Conservation (phyloP, 2,888 invertebrate genomes). For the Congeria kusceri region DNA sequence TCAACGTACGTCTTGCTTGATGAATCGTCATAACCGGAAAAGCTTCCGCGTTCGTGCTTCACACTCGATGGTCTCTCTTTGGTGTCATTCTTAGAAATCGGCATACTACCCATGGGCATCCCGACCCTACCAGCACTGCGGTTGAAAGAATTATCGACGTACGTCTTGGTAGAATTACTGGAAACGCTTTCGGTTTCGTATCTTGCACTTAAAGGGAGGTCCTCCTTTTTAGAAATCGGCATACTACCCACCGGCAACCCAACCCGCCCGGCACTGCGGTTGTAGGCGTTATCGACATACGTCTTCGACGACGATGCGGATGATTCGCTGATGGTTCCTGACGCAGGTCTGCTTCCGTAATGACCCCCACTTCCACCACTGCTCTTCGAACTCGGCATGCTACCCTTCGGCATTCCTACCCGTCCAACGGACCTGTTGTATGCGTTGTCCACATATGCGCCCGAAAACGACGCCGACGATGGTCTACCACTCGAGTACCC, state of each 20-base stretch:
- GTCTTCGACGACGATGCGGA: no score
- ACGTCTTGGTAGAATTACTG: neutral
- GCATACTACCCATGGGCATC: conserved; percentile 41
- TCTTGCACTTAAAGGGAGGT: no score
- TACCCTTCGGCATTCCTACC: conserved; percentile 51
- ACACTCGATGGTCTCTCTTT: no score
- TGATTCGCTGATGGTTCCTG: no score
- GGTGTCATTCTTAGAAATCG: conserved; percentile 29
- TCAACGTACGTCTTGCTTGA: conserved; percentile 43
- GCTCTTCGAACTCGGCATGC: conserved; percentile 37
- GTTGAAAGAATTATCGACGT: conserved; percentile 50
- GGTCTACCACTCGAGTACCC: no score
- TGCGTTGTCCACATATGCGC: conserved; percentile 44
- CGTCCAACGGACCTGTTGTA: conserved; percentile 40
- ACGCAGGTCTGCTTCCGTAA: neutral
- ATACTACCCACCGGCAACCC: conserved; percentile 46
- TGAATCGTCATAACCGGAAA: neutral
- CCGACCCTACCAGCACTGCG: conserved; percentile 42
- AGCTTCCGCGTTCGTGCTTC: no score
- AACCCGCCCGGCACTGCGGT: conserved; percentile 39
- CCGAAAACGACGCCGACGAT: no score
- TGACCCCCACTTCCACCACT: no score
- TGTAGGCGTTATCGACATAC: conserved; percentile 47
- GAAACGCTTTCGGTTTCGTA: no score
- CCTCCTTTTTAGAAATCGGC: conserved; percentile 20